Conservation (phyloP, 2,888 invertebrate species). For the Phaedon cochleariae region DNA sequence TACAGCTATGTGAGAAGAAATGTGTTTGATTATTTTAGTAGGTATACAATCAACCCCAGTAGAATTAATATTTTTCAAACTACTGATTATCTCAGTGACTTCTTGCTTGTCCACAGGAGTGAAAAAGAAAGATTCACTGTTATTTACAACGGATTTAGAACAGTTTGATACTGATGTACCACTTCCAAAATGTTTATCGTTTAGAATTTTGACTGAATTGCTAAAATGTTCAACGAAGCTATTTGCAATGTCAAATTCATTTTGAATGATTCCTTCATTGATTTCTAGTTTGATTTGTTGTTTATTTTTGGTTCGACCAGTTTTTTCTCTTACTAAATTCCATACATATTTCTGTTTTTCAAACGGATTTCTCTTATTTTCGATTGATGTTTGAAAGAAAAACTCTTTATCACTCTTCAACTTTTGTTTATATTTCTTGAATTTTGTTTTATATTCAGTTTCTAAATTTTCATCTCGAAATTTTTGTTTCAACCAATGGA, state of each 20-base stretch:
- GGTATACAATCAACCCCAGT: slow-evolving; percentile 6
- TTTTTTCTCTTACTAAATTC: no score
- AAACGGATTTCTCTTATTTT: neutral
- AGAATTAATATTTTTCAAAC: slow-evolving; percentile 13
- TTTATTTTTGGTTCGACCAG: no score
- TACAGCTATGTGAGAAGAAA: neutral
- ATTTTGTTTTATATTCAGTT: no score
- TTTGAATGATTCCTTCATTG: neutral
- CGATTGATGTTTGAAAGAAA: neutral
- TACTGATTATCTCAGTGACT: slow-evolving; percentile 7
- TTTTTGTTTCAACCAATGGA: no score
- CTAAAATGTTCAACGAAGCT: neutral
- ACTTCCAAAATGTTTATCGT: no score
- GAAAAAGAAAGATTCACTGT: slow-evolving; percentile 3
- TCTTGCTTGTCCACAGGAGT: slow-evolving; percentile 4
- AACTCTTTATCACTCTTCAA: neutral
- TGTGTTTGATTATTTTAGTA: slow-evolving; percentile 4
- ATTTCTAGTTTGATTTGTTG: no score
- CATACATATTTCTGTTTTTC: neutral
- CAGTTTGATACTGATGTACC: neutral
- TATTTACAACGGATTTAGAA: slow-evolving; percentile 8
- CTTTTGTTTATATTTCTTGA: no score
- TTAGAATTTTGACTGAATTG: neutral
- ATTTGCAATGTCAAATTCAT: neutral
- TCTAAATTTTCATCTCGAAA: no score